Evolutionary conservation across 2,113 vertebrate species (phyloP), one percentile per base, ranked within the genome.

Genomic region (Oryzias javanicus): DNA sequence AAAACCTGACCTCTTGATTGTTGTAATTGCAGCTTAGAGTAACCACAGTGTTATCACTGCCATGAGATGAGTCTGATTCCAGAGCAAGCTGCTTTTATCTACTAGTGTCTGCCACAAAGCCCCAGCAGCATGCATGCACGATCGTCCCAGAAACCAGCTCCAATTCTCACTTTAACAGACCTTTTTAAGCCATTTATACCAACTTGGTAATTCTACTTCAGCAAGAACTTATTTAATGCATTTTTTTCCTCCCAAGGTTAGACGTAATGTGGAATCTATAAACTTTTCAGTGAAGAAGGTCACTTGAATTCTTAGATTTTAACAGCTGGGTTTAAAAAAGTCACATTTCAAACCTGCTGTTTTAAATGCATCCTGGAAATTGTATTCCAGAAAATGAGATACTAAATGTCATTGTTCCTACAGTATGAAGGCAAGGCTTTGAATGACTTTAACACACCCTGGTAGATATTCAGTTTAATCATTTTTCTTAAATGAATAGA

Each of bases 301-400:
- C 90, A 91, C 92, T 89, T 90, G 90, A 91, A 91, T 91, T 91
- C 89, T 88, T 89, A 80, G 74, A 85, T 89, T 91, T 92, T 91
- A 90, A 91, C 67, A 72, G 78, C 82, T 67, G 80, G 85, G 87
- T 86, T 89, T 90, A 88, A 87, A 90, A 35, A 83, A 86, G 86
- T 88, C 70, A 85, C 83, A 90, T 91, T 85, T 89, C 76, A 75
- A 72, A 59, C 76, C 59, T 74, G 78, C 79, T 74, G 82, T 79
- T 89, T 90, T 12, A 87, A 91, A 90, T 79, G 58, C 72, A 82
- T 85, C 79, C 75, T 64, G 83, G 78, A 85, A 65, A 80, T 81
- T 87, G 72, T 82, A 80, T 89, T 76, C 78, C 72, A 81, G 84
- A 77, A 78, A 76, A 85, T 80, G 78, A 86, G 84, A 82, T 81